Evolutionary conservation across 2,888 invertebrate genomes (phyloP), one percentile per base, ranked within the genome.

Genomic region (Diadegma fenestrale): DNA sequence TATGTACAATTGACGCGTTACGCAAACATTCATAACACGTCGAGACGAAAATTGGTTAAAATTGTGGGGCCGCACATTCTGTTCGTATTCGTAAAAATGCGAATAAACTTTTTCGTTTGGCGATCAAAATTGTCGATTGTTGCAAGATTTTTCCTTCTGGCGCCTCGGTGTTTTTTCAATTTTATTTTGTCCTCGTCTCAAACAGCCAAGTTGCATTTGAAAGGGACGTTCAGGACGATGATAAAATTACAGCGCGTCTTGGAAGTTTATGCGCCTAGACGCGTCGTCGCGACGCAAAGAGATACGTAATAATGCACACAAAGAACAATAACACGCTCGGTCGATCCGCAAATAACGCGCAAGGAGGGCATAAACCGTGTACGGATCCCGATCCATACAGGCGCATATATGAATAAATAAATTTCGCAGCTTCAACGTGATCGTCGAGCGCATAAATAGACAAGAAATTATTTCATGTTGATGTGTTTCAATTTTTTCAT

Each of bases 11-110:
- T 76, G 79, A 82, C 87, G 83, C 86, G 88, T 91, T 89, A 89
- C 91, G 90, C 88, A 91, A 90, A 89, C 87, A 85, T 64, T 66
- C 30, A 12, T 43, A 64, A 69, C n/a, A n/a, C 19, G 71, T 43
- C 69, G 71, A 51, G 73, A 69, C 84, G 73, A n/a, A 64, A n/a
- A 10, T 37, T 33, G 5, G n/a, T n/a, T 10, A 10, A 17, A 64
- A 64, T 19, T 8, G 17, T 7, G 64, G 8, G n/a, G 2, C 2
- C n/a, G 12, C 2, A n/a, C n/a, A n/a, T 14, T 14, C 48, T 48
- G 48, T 45, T 45, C 45, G 45, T 14, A 45, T 45, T 45, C 14
- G n/a, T n/a, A n/a, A n/a, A 45, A 12, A 45, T 45, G 45, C 17
- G 17, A 14, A 14, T 14, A 33, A 33, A 5, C 33, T 33, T 33